phyloP scores from a whole-genome alignment of 2,113 vertebrate genomes.

The Excalfactoria chinensis region DNA sequence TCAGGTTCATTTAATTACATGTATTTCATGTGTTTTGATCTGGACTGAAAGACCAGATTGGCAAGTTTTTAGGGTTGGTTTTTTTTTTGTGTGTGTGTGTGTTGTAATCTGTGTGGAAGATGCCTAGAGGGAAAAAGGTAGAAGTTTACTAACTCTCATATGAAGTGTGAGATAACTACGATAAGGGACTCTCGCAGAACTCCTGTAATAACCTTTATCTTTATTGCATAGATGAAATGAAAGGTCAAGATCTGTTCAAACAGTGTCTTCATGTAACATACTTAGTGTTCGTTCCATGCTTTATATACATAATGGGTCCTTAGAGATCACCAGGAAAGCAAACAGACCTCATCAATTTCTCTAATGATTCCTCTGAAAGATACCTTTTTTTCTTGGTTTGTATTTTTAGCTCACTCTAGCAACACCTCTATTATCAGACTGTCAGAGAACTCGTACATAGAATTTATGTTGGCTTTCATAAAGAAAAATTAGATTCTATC shows the following conservation, averaged over 20 bases:
- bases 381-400: conserved; percentile 40
- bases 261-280: conserved; percentile 41
- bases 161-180: neutral
- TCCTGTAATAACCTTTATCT: conserved; percentile 53
- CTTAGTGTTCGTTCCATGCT: neutral
- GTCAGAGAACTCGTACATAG: conserved; percentile 52
- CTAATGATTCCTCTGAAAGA: conserved; percentile 76
- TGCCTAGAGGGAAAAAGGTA: neutral
- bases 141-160: neutral
- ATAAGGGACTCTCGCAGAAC: neutral
- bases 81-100: too few species aligned
- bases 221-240: conserved; percentile 35
- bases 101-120: fast-evolving
- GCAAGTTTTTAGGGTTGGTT: neutral
- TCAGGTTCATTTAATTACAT: neutral
- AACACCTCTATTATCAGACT: conserved; percentile 71
- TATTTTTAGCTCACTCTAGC: conserved; percentile 79
- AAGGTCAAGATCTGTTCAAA: conserved; percentile 60
- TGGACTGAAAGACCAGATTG: neutral
- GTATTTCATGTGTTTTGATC: neutral
- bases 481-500: conserved; percentile 75
- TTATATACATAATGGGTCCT: conserved; percentile 64
- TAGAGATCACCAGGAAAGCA: conserved; percentile 69
- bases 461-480: conserved; percentile 77
- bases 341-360: conserved; percentile 79